phyloP scores from a whole-genome alignment of 1,140 invertebrate genomes.

The Habropoda laboriosa region DNA sequence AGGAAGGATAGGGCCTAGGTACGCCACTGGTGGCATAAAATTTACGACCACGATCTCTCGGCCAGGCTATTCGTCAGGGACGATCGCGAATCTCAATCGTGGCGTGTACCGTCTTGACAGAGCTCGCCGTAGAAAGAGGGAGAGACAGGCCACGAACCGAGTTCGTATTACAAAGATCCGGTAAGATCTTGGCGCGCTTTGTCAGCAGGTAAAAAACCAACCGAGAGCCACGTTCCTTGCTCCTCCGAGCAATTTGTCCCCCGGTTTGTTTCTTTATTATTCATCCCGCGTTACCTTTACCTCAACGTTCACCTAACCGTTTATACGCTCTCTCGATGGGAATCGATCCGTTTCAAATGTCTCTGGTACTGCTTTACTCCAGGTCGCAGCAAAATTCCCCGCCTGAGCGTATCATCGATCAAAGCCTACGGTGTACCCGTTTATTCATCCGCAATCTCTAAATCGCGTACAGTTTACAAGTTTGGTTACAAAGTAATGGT shows the following conservation, averaged over 20 bases:
- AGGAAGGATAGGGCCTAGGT: slow-evolving; percentile 7
- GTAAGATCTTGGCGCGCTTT: slow-evolving; percentile 53
- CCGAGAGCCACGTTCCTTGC: slow-evolving; percentile 7
- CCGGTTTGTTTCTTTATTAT: slow-evolving; percentile 33
- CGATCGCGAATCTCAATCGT: slow-evolving; percentile 68
- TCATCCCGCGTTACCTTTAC: background rate
- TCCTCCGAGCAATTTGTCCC: slow-evolving; percentile 49
- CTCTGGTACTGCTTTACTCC: too few species aligned
- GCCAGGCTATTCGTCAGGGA: slow-evolving; percentile 58
- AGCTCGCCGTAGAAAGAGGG: slow-evolving; percentile 20
- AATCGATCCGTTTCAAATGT: background rate
- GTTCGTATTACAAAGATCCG: slow-evolving; percentile 60
- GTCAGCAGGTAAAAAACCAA: slow-evolving; percentile 34
- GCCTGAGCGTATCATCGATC: too few species aligned
- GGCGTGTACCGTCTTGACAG: slow-evolving; percentile 50
- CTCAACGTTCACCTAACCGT: too few species aligned
- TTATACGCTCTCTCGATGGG: background rate
- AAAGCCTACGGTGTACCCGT: too few species aligned
- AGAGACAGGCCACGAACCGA: slow-evolving; percentile 30
- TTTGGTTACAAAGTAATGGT: background rate
- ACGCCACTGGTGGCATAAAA: slow-evolving; percentile 47
- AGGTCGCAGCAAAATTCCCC: too few species aligned
- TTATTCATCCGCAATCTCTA: too few species aligned
- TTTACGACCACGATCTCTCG: slow-evolving; percentile 64
- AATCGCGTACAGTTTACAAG: background rate